Percentiles rank a stretch among this genome's conserved stretches.
These are phyloP conservation scores for Prinia subflava DNA, from an alignment of 2,113 vertebrate species.

Conservation along the genomic window DNA sequence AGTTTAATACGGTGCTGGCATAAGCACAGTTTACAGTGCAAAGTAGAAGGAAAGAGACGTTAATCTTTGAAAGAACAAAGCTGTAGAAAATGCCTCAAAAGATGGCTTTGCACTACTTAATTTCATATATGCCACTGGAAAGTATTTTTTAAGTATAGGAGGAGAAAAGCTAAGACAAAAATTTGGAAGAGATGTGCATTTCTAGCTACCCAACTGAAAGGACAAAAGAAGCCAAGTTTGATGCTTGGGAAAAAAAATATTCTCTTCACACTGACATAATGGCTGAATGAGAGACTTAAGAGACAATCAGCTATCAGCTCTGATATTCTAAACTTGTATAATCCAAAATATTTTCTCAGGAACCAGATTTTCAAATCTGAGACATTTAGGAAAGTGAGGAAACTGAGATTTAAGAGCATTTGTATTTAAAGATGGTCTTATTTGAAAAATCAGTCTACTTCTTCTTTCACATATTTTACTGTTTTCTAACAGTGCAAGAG, in stretches of 20 bases:
- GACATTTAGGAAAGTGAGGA: not conserved
- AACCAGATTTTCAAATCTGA: not conserved
- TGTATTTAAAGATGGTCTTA: not conserved
- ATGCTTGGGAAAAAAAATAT: not conserved
- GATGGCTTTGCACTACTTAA: not conserved
- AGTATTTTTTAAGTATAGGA: not conserved
- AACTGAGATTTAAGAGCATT: not conserved
- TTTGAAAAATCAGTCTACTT: not conserved
- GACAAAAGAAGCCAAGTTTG: not conserved
- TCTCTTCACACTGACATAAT: not conserved
- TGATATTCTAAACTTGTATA: not conserved
- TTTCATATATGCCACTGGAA: not conserved
- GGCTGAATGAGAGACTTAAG: not conserved
- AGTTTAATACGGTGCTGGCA: conserved; percentile 58
- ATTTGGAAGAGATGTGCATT: not conserved
- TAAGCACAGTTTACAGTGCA: conserved; percentile 57
- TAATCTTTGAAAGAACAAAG: not conserved
- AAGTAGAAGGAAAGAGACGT: not conserved
- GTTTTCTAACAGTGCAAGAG: not conserved
- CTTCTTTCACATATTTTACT: not conserved
- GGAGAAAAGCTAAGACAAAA: not conserved
- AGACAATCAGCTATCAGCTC: not conserved
- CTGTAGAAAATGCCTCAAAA: not conserved
- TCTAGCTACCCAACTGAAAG: not conserved
- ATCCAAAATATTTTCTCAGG: not conserved